phyloP scores from a whole-genome alignment of 2,888 invertebrate species.

The Calliscelio sp. region DNA sequence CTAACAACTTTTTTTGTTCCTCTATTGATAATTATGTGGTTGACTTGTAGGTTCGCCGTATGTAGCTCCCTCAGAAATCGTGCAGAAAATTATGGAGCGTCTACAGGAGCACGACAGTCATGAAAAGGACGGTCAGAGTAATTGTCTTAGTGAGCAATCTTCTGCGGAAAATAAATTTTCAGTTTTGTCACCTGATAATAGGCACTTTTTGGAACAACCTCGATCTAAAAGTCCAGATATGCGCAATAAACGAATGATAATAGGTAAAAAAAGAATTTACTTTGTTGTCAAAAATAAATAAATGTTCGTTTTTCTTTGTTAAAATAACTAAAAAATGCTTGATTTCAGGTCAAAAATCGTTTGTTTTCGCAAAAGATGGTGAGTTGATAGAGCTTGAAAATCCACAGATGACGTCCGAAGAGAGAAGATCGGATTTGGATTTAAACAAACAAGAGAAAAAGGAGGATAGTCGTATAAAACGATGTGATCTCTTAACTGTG shows the following conservation, averaged over 20 bases:
- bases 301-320: too few species aligned
- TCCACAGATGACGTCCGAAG: slow-evolving; percentile 10
- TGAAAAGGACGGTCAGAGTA: slow-evolving; percentile 80
- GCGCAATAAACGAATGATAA: slow-evolving; percentile 85
- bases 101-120: slow-evolving; percentile 84
- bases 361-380: slow-evolving; percentile 83
- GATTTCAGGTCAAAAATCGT: slow-evolving; percentile 83
- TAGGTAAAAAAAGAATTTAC: slow-evolving; percentile 77
- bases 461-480: slow-evolving; percentile 12
- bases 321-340: not conserved
- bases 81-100: slow-evolving; percentile 92
- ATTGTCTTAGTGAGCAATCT: slow-evolving; percentile 76
- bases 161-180: slow-evolving; percentile 79
- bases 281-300: slow-evolving; percentile 83
- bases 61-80: slow-evolving; percentile 92
- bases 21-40: not conserved
- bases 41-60: slow-evolving; percentile 89
- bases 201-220: slow-evolving; percentile 83
- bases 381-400: slow-evolving; percentile 83
- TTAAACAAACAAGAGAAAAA: not conserved
- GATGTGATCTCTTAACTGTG: slow-evolving; percentile 20
- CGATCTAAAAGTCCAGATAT: slow-evolving; percentile 85
- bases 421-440: not conserved
- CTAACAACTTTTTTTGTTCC: too few species aligned
- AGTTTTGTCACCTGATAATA: slow-evolving; percentile 84